These are phyloP conservation scores for Polypedilum pembai DNA, from an alignment of 1,140 invertebrate genomes.

Conservation along the genomic window DNA sequence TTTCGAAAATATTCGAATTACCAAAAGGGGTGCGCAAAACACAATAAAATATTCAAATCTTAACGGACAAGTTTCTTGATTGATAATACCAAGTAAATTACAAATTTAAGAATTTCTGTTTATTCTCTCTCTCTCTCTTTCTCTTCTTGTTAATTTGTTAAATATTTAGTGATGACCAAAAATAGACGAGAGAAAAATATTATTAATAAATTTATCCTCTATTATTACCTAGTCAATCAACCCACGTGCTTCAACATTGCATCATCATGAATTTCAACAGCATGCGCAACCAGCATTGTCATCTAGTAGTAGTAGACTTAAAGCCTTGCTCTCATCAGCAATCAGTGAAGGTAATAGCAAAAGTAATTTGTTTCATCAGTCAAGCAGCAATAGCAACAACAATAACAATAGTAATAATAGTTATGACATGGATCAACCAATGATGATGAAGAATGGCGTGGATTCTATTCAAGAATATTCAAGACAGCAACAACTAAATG, in stretches of 20 bases:
- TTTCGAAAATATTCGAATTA: too few relatives aligned
- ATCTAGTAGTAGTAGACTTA: constrained; percentile 27
- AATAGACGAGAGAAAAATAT: background rate
- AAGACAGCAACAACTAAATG: constrained; percentile 9
- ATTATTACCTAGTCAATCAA: constrained; percentile 18
- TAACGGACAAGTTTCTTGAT: too few relatives aligned
- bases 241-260: background rate
- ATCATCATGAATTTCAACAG: background rate
- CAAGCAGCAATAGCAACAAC: background rate
- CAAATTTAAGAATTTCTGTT: too few relatives aligned
- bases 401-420: background rate
- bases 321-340: constrained; percentile 21
- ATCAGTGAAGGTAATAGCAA: constrained; percentile 7
- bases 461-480: background rate
- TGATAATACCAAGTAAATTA: too few relatives aligned
- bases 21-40: too few relatives aligned
- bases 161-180: background rate
- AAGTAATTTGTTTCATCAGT: constrained; percentile 18
- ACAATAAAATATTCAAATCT: too few relatives aligned
- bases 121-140: too few relatives aligned
- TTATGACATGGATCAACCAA: background rate
- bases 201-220: background rate
- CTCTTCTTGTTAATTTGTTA: too few relatives aligned
- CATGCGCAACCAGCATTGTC: background rate
- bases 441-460: background rate